Percentiles rank a stretch among this genome's conserved stretches.
phyloP scores from a whole-genome alignment of 2,113 vertebrate species.

The Spea multiplicata region DNA sequence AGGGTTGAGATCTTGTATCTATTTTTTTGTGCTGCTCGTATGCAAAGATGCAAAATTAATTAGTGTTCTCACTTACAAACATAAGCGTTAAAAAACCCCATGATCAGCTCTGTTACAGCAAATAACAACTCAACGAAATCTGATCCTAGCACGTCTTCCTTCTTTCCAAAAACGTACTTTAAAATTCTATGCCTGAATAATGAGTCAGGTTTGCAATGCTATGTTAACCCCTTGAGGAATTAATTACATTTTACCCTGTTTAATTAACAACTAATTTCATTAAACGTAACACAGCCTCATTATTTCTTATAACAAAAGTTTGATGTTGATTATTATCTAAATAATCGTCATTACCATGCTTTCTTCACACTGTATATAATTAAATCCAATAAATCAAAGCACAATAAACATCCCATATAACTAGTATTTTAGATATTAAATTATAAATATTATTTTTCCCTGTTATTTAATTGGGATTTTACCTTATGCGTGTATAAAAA shows the following conservation, averaged over 20 bases:
- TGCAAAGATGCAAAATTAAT: constrained; percentile 45
- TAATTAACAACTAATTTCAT: too few species aligned
- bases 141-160: constrained; percentile 31
- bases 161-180: constrained; percentile 32
- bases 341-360: too few species aligned
- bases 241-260: neutral
- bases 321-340: too few species aligned
- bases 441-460: too few species aligned
- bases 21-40: neutral
- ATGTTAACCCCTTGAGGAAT: constrained; percentile 7
- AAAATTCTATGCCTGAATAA: constrained; percentile 21
- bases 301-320: too few species aligned
- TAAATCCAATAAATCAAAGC: too few species aligned
- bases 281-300: too few species aligned
- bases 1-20: constrained; percentile 1
- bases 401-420: too few species aligned
- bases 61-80: constrained; percentile 44
- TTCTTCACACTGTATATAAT: too few species aligned
- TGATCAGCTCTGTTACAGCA: constrained; percentile 34
- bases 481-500: too few species aligned
- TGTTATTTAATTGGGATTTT: too few species aligned
- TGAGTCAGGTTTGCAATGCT: constrained; percentile 11
- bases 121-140: constrained; percentile 46
- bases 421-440: too few species aligned
- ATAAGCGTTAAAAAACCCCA: constrained; percentile 37